Conservation (phyloP, 2,888 invertebrate species). For the Anoplius nigerrimus region DNA sequence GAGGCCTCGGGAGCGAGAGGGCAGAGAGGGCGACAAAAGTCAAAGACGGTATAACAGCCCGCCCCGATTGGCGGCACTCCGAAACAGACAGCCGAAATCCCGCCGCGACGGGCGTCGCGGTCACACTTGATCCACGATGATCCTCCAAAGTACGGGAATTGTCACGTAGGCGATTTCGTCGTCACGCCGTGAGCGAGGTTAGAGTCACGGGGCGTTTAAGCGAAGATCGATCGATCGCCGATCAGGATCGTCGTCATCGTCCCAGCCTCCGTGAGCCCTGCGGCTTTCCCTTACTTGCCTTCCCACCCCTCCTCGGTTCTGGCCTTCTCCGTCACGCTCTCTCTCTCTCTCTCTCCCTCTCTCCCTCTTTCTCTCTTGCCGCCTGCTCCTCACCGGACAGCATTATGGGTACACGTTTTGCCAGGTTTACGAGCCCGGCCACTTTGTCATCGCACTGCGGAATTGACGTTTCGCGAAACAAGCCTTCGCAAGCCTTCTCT, state of each 20-base stretch:
- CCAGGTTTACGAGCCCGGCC: conserved; percentile 43
- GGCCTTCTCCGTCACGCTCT: not conserved
- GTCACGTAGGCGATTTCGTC: conserved; percentile 28
- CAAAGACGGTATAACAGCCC: too few species aligned
- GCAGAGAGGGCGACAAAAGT: conserved; percentile 10
- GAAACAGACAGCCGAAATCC: too few species aligned
- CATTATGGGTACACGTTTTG: conserved; percentile 32
- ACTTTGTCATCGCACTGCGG: conserved; percentile 53
- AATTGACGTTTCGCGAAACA: conserved; percentile 56
- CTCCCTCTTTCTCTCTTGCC: not conserved
- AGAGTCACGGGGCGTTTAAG: conserved; percentile 19
- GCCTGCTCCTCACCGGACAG: conserved; percentile 5
- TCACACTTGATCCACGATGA: too few species aligned
- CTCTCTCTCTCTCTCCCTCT: not conserved
- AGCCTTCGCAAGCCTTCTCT: conserved; percentile 23
- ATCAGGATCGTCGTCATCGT: not conserved
- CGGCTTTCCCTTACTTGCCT: not conserved
- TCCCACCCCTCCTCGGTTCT: not conserved
- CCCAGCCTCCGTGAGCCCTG: too few species aligned
- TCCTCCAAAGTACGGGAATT: conserved; percentile 3
- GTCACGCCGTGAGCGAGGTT: conserved; percentile 13
- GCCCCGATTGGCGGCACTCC: too few species aligned
- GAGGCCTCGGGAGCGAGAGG: not conserved
- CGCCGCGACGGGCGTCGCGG: too few species aligned
- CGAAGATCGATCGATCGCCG: conserved; percentile 23